Conservation (phyloP, 2,797 vertebrate species). For the Cynodonichthys magdalenae region DNA sequence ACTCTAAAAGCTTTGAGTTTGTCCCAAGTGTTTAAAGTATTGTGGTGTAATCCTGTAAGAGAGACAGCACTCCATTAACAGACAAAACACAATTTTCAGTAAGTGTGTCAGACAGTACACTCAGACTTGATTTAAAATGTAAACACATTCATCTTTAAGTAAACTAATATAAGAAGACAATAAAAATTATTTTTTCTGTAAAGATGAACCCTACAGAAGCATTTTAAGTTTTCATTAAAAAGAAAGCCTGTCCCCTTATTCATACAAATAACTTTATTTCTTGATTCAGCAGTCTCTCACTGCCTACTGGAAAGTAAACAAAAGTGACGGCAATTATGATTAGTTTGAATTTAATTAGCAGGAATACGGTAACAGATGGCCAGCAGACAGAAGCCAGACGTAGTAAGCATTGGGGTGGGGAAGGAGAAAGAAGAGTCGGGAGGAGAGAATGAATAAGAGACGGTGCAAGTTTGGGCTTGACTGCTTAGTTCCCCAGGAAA, state of each 20-base stretch:
- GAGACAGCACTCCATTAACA: conserved; percentile 11
- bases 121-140: conserved; percentile 14
- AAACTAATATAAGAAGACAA: not conserved
- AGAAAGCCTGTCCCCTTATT: conserved; percentile 5
- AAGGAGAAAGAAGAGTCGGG: conserved; percentile 13
- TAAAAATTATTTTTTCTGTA: not conserved
- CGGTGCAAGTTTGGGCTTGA: conserved; percentile 66
- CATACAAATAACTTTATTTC: not conserved
- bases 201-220: not conserved
- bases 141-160: conserved; percentile 5
- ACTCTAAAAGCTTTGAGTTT: not conserved
- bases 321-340: conserved; percentile 23
- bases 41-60: not conserved
- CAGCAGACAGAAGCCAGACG: conserved; percentile 46
- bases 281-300: conserved; percentile 46
- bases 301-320: conserved; percentile 9
- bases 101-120: conserved; percentile 22
- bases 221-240: not conserved
- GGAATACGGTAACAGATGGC: conserved; percentile 41
- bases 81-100: conserved; percentile 7
- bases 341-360: conserved; percentile 74
- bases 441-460: conserved; percentile 16
- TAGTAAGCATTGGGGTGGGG: conserved; percentile 12
- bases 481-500: conserved; percentile 36
- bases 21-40: conserved; percentile 19